phyloP scores from a whole-genome alignment of 1,140 invertebrate genomes.

The Drosophila guanche region DNA sequence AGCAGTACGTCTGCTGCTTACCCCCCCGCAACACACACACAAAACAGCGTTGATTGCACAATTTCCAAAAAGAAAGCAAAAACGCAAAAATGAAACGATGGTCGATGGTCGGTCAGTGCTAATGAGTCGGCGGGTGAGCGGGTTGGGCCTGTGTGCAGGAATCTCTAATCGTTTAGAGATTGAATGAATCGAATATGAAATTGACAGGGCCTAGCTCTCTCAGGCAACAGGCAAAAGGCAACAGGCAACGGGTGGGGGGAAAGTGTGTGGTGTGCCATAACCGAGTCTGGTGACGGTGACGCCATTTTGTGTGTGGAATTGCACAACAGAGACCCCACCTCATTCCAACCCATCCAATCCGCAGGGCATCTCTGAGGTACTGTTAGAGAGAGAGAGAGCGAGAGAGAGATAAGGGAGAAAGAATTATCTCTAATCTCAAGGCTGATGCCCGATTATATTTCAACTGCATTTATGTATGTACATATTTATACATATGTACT shows the following conservation, averaged over 20 bases:
- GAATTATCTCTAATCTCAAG: slow-evolving; percentile 25
- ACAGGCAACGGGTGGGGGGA: no score
- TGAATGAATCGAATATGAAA: slow-evolving; percentile 25
- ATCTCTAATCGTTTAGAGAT: slow-evolving; percentile 13
- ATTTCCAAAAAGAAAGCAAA: slow-evolving; percentile 13
- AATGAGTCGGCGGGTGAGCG: neutral
- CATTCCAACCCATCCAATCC: no score
- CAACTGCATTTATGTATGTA: slow-evolving; percentile 9
- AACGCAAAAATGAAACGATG: slow-evolving; percentile 3
- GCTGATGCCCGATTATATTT: slow-evolving; percentile 29
- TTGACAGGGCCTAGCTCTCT: neutral
- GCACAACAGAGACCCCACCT: neutral
- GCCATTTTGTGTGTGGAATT: neutral
- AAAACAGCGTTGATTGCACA: slow-evolving; percentile 25
- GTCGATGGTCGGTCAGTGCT: neutral
- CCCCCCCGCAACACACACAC: slow-evolving; percentile 1
- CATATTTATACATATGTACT: neutral
- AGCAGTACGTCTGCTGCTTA: no score
- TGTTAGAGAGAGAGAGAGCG: neutral
- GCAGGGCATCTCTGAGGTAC: no score
- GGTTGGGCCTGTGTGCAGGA: slow-evolving; percentile 9
- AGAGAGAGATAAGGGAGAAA: slow-evolving; percentile 1
- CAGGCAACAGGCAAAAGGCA: neutral
- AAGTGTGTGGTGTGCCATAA: slow-evolving; percentile 10
- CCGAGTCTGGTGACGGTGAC: slow-evolving; percentile 4